Percentiles rank a stretch among this genome's conserved stretches.
Conservation (phyloP, 2,797 vertebrate species). For the Diplodus puntazzo region DNA sequence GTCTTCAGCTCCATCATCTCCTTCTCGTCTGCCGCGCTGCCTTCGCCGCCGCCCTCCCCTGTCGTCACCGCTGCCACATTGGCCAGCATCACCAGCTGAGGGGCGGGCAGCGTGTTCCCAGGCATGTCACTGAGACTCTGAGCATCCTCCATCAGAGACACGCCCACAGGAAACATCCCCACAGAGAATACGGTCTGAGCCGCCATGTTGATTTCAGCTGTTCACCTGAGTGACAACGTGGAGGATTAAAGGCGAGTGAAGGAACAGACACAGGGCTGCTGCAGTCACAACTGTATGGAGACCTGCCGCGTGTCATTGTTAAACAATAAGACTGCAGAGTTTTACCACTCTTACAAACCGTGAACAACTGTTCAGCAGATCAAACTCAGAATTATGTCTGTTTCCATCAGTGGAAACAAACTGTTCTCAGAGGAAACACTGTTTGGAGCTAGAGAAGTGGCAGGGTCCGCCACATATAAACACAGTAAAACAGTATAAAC, state of each 20-base stretch:
- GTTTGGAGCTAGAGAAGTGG: no score
- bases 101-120: constrained; percentile 89
- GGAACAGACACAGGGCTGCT: no score
- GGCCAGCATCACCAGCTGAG: constrained; percentile 97
- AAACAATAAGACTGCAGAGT: no score
- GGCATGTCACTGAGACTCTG: constrained; percentile 89
- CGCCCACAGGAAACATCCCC: constrained; percentile 83
- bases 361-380: no score
- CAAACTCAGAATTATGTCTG: no score
- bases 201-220: constrained; percentile 83
- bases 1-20: constrained; percentile 97
- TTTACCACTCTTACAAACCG: no score
- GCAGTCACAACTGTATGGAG: no score
- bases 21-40: constrained; percentile 89
- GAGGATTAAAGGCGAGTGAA: not conserved
- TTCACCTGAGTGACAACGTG: not conserved
- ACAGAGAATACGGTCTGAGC: constrained; percentile 90
- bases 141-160: constrained; percentile 86
- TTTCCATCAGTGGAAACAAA: no score
- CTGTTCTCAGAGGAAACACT: no score
- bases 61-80: constrained; percentile 91
- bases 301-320: no score
- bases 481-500: no score
- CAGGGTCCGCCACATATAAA: no score
- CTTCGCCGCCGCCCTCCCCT: constrained; percentile 82